phyloP scores from a whole-genome alignment of 2,113 vertebrate species.

The Odocoileus virginianus region DNA sequence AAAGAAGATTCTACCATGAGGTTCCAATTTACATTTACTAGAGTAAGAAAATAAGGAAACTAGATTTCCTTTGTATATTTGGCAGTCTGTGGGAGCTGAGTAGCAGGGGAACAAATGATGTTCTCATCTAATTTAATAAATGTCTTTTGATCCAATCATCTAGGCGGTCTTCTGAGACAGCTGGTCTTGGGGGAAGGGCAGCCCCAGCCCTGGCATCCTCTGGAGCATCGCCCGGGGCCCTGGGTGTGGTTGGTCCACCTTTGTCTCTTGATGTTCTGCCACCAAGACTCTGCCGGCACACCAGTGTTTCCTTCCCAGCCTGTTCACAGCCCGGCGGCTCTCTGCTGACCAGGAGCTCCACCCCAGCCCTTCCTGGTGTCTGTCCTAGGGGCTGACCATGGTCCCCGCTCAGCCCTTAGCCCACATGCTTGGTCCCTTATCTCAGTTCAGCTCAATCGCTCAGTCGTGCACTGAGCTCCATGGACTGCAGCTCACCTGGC shows the following conservation, averaged over 20 bases:
- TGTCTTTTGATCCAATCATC: background rate
- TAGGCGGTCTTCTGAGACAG: background rate
- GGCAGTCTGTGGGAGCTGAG: background rate
- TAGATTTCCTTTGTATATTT: background rate
- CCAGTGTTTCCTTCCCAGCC: background rate
- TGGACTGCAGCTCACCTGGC: background rate
- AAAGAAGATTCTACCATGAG: background rate
- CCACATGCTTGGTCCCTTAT: background rate
- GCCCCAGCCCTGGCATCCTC: background rate
- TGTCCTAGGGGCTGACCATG: background rate
- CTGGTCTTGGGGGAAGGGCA: background rate
- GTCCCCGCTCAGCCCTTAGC: background rate
- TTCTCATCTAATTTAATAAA: background rate
- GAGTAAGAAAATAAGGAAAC: background rate
- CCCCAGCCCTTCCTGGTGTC: background rate
- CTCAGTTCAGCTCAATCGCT: background rate
- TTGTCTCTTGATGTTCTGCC: background rate
- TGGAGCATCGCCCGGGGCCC: rapidly evolving
- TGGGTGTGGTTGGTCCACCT: background rate
- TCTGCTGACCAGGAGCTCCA: rapidly evolving
- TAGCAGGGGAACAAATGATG: background rate
- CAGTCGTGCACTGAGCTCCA: background rate
- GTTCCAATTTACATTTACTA: background rate
- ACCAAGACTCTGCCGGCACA: background rate
- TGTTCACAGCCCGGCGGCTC: rapidly evolving